Evolutionary conservation across 2,797 vertebrate genomes (phyloP).

Genomic region (Meda fulgida): DNA sequence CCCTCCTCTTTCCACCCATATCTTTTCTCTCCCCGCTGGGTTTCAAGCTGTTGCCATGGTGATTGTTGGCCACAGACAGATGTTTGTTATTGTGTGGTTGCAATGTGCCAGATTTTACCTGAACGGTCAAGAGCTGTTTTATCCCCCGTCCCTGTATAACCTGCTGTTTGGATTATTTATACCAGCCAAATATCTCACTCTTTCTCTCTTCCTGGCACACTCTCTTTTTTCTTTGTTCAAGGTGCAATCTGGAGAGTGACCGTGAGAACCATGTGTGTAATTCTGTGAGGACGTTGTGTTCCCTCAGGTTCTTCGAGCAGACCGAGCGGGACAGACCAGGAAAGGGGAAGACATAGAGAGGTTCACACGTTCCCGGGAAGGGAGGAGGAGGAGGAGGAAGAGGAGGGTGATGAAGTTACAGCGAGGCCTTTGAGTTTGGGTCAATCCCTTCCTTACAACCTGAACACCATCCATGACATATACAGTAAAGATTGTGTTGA

Average conservation of each 20-base stretch:
- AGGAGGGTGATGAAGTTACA: slow-evolving; percentile 84
- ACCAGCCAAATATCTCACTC: slow-evolving; percentile 2
- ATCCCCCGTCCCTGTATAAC: slow-evolving; percentile 31
- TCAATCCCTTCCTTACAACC: slow-evolving; percentile 76
- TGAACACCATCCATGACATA: slow-evolving; percentile 71
- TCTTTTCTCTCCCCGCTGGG: slow-evolving; percentile 25
- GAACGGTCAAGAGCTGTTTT: slow-evolving; percentile 25
- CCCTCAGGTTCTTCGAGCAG: slow-evolving; percentile 69
- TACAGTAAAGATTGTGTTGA: slow-evolving; percentile 73
- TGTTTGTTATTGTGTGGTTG: slow-evolving; percentile 40
- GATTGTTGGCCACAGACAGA: slow-evolving; percentile 42
- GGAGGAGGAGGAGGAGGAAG: slow-evolving; percentile 56
- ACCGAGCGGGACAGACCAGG: slow-evolving; percentile 66
- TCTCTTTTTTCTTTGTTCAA: background rate
- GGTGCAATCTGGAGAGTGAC: slow-evolving; percentile 6
- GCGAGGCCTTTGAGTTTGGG: slow-evolving; percentile 87
- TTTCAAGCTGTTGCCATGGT: slow-evolving; percentile 59
- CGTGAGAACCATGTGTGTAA: background rate
- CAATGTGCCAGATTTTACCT: slow-evolving; percentile 5
- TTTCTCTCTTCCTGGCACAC: slow-evolving; percentile 14
- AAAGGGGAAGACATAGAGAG: slow-evolving; percentile 68
- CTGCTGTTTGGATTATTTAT: slow-evolving; percentile 40
- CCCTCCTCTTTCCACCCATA: slow-evolving; percentile 20
- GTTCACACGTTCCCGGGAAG: slow-evolving; percentile 41
- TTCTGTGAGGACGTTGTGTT: slow-evolving; percentile 55